Evolutionary conservation across 1,140 invertebrate genomes (phyloP).

Genomic region (Charaxes varanes): DNA sequence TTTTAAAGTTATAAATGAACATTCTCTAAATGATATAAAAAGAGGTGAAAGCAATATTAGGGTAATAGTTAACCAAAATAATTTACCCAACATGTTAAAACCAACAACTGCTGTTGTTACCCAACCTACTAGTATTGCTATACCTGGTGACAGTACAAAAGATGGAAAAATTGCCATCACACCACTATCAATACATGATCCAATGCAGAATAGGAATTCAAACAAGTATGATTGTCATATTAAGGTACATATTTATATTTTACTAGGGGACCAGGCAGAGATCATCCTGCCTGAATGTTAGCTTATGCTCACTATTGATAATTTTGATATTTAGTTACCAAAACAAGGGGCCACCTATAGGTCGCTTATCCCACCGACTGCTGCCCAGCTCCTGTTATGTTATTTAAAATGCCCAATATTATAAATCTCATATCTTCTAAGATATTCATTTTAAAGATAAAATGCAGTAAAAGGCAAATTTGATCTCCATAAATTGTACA

Average conservation of each 20-base stretch:
- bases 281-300: no score
- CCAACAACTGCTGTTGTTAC: constrained; percentile 18
- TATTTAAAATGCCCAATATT: no score
- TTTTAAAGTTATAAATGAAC: constrained; percentile 59
- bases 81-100: constrained; percentile 42
- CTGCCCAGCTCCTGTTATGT: no score
- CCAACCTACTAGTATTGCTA: constrained; percentile 28
- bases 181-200: constrained; percentile 31
- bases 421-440: no score
- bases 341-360: no score
- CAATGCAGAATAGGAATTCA: constrained; percentile 22
- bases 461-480: no score
- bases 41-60: constrained; percentile 31
- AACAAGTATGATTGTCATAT: constrained; percentile 28
- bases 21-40: constrained; percentile 24
- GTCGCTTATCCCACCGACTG: no score
- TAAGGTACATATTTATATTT: constrained; percentile 35
- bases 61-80: constrained; percentile 38
- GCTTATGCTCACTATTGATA: no score
- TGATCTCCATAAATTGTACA: no score
- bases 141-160: constrained; percentile 41
- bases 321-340: no score
- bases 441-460: no score
- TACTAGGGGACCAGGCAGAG: no score
- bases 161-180: constrained; percentile 42